These are phyloP conservation scores for Pentamera pediparva DNA, from an alignment of 53 echinoderm and acorn worm genomes.

Conservation along the genomic window DNA sequence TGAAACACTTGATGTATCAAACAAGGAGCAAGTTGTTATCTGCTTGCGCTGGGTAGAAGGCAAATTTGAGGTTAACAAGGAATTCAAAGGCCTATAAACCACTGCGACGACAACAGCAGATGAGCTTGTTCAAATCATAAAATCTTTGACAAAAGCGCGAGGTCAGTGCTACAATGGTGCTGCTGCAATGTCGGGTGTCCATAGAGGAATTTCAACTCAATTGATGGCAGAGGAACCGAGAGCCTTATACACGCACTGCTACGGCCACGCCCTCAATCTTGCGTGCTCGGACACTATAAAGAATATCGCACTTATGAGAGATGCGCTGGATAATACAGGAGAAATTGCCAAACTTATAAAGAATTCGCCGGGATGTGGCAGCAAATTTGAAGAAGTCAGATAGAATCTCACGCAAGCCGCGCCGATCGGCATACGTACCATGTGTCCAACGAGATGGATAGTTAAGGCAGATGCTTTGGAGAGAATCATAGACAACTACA, in stretches of 20 bases:
- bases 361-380: slow-evolving; percentile 11
- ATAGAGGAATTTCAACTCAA: slow-evolving; percentile 18
- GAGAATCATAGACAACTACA: slow-evolving; percentile 21
- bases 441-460: slow-evolving; percentile 42
- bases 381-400: slow-evolving; percentile 8
- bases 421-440: slow-evolving; percentile 13
- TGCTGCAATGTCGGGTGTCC: slow-evolving; percentile 18
- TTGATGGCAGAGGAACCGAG: slow-evolving; percentile 32
- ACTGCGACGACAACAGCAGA: slow-evolving; percentile 23
- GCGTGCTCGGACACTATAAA: slow-evolving; percentile 37
- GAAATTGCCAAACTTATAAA: slow-evolving; percentile 37
- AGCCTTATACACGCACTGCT: slow-evolving; percentile 30
- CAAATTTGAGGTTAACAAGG: slow-evolving; percentile 11
- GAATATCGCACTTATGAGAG: slow-evolving; percentile 20
- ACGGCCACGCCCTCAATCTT: slow-evolving; percentile 32
- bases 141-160: slow-evolving; percentile 26
- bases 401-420: slow-evolving; percentile 17
- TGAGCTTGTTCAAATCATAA: slow-evolving; percentile 28
- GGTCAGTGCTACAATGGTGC: slow-evolving; percentile 43
- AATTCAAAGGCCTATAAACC: slow-evolving; percentile 39
- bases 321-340: slow-evolving; percentile 19
- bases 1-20: slow-evolving; percentile 23
- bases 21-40: slow-evolving; percentile 30
- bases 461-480: slow-evolving; percentile 35
- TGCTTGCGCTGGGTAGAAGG: slow-evolving; percentile 24